Base-by-base conservation (phyloP, 2,113 vertebrate species). In the Grantiella picta region DNA sequence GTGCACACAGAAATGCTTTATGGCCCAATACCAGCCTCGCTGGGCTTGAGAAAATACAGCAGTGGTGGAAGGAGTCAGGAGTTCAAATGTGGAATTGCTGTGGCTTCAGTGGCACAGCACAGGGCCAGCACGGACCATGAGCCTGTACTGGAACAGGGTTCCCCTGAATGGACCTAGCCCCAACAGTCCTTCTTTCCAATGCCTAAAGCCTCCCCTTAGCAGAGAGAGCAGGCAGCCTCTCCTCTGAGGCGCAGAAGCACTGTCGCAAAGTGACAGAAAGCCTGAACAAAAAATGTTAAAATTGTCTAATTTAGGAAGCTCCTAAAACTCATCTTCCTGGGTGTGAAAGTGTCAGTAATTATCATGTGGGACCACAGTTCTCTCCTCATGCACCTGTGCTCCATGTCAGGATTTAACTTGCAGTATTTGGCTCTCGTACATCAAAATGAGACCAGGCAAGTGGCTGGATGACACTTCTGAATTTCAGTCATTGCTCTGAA, bases 381-480 rank as follows among this genome's bases (percentile, higher is more conserved):
- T 25, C 21, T 27, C 17, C 44, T 47, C 31, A 11, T 11, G 14
- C 8, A 4, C n/a, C 29, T 33, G 28, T 1, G 2, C 29, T 36
- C 31, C 9, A 4, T 7, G 18, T 25, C 18, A 29, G 56, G 38
- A 8, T 15, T 9, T 4, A n/a, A 36, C 13, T 24, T 2, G 0
- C 9, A 2, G 8, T 3, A 3, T 25, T 6, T 6, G 29, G 27
- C n/a, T 27, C 49, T 33, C 1, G 1, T 33, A 25, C 29, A 25
- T 14, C 57, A 27, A 21, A 72, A 25, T 2, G 4, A 45, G 23
- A 53, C 24, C 3, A 49, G 40, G 12, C 13, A 7, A 10, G 22
- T 4, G 63, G 31, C 57, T 17, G 19, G 44, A 7, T 23, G 44
- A 38, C 50, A 11, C 13, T 82, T 27, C 21, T 8, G 24, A 28